Conservation (phyloP, 2,888 invertebrate genomes). For the Abrostola triplasia region DNA sequence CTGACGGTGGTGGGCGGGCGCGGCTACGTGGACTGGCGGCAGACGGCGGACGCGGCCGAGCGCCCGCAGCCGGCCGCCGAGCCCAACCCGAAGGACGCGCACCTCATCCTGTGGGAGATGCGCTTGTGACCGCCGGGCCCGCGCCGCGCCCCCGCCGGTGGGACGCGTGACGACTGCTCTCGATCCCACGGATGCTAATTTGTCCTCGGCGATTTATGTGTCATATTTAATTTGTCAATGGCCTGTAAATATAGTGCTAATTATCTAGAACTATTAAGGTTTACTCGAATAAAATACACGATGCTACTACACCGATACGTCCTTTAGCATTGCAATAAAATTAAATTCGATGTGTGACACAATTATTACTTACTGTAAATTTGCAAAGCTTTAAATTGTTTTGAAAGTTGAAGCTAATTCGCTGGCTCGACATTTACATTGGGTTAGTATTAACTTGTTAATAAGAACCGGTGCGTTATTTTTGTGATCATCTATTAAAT, state of each 20-base stretch:
- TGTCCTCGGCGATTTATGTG: constrained; percentile 65
- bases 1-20: constrained; percentile 96
- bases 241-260: constrained; percentile 65
- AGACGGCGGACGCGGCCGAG: constrained; percentile 90
- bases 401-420: constrained; percentile 68
- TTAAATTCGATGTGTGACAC: constrained; percentile 55
- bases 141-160: constrained; percentile 18
- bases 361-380: constrained; percentile 73
- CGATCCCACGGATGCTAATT: constrained; percentile 47
- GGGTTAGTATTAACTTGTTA: constrained; percentile 62
- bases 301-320: constrained; percentile 39
- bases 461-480: constrained; percentile 80
- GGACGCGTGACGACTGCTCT: constrained; percentile 30
- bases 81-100: constrained; percentile 94
- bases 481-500: constrained; percentile 80
- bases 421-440: constrained; percentile 71
- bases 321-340: constrained; percentile 37
- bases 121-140: constrained; percentile 77
- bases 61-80: constrained; percentile 88
- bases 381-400: constrained; percentile 87
- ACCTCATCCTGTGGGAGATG: constrained; percentile 96
- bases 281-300: constrained; percentile 38
- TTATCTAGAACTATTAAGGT: constrained; percentile 52
- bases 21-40: constrained; percentile 96
- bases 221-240: constrained; percentile 71